Percentiles rank a stretch among this genome's conserved stretches.
These are phyloP conservation scores for Passer domesticus DNA, from an alignment of 2,113 vertebrate species.

Conservation along the genomic window DNA sequence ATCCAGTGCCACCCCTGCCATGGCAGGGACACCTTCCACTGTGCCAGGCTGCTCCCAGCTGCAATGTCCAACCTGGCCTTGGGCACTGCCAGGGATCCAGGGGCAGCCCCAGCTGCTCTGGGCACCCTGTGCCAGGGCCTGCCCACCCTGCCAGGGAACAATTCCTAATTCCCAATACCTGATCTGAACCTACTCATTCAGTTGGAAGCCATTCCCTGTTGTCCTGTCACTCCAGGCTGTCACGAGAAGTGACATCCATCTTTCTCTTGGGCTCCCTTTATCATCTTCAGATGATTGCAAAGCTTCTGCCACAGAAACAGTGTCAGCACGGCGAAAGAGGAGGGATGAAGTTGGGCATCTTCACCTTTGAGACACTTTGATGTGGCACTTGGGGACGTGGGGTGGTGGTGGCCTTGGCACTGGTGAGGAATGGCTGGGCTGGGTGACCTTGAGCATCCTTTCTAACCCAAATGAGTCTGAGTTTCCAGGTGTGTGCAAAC, in stretches of 20 bases:
- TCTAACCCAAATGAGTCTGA: neutral
- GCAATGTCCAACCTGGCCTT: neutral
- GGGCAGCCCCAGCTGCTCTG: neutral
- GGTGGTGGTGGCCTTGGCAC: neutral
- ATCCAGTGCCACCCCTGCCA: accelerated
- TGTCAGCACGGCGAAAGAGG: neutral
- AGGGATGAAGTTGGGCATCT: neutral
- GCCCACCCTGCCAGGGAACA: accelerated
- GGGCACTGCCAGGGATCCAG: neutral
- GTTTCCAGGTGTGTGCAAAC: neutral
- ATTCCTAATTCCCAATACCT: neutral
- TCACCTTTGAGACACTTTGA: neutral
- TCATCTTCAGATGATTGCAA: neutral
- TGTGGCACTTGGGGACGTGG: neutral
- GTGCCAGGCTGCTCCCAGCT: neutral
- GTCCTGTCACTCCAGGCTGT: neutral
- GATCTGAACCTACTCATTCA: neutral
- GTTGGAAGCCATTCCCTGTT: neutral
- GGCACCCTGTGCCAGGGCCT: neutral
- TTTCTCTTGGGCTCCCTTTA: too few relatives aligned
- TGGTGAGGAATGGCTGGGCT: neutral
- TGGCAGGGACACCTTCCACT: neutral
- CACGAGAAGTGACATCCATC: too few relatives aligned
- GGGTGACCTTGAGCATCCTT: neutral
- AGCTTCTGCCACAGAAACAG: neutral